phyloP scores from a whole-genome alignment of 2,797 vertebrate species.

The Siniperca undulata region DNA sequence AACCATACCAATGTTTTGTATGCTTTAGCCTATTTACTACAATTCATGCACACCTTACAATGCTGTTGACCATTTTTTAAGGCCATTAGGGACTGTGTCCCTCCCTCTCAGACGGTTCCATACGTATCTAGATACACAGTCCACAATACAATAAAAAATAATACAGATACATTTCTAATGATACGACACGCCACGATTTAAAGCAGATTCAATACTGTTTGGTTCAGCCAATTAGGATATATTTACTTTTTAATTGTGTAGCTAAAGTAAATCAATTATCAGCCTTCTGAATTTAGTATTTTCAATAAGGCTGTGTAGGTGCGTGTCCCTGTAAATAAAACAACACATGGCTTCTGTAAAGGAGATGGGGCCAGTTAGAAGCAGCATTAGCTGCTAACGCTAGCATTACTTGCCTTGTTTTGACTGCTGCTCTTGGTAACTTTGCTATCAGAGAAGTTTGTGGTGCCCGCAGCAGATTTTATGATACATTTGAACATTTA shows the following conservation, averaged over 20 bases:
- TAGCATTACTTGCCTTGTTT: background rate
- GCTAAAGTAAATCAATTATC: background rate
- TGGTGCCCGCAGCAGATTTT: background rate
- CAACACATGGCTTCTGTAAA: background rate
- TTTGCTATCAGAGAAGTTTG: background rate
- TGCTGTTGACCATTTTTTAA: background rate
- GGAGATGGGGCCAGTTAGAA: background rate
- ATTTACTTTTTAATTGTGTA: background rate
- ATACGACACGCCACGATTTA: background rate
- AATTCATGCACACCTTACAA: background rate
- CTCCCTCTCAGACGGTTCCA: background rate
- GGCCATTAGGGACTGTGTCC: background rate
- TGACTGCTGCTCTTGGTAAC: background rate
- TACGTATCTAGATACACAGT: background rate
- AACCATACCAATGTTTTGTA: background rate
- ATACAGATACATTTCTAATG: background rate
- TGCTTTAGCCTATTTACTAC: background rate
- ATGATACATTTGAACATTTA: background rate
- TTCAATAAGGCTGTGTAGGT: background rate
- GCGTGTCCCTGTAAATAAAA: background rate
- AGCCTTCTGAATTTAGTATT: background rate
- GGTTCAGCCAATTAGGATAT: background rate
- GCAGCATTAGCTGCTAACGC: background rate
- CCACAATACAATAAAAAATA: too few species aligned
- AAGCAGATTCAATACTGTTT: background rate